Evolutionary conservation across 2,797 vertebrate genomes (phyloP), one percentile per base, ranked within the genome.

Genomic region (Hypotaenidia okinawae): DNA sequence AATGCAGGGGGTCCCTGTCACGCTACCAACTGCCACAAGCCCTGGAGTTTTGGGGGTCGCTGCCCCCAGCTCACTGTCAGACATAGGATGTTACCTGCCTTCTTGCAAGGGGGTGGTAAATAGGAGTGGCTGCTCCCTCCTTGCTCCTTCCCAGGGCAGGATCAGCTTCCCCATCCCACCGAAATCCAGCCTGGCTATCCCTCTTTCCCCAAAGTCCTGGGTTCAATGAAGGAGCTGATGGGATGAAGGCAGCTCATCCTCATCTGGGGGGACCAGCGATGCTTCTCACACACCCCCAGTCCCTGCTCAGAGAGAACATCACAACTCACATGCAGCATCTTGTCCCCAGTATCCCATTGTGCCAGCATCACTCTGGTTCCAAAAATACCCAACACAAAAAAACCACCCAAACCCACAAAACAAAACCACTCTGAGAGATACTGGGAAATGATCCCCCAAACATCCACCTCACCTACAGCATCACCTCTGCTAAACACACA

Each of bases 21-120:
- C 37, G 23, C 1, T 0, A 45, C 16, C 0, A 1, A 13, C 62
- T 3, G 3, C n/a, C 0, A 2, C 25, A 39, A 68, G 6, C 8
- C 57, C 24, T 12, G 22, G 8, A 32, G 41, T 2, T 33, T 76
- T 63, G 6, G 37, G 49, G 35, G 33, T 24, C 3, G 3, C 33
- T 0, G 0, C 25, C 28, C 78, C 37, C 41, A 80, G 45, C 28
- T 62, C 1, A 0, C 35, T 59, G 59, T 25, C 3, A 5, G 57
- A 23, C 9, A 54, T 2, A 2, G 37, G 33, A 59, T 25, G 11
- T 55, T 63, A 51, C 23, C 28, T 45, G 39, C 7, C 19, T 16
- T 43, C 41, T 62, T 52, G 30, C 22, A 75, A 22, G 6, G 11
- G 4, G 11, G 12, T 10, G 32, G 16, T 23, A 64, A 84, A 47